A percentile compares a stretch with the other conserved stretches of the same genome.
Evolutionary conservation across 2,797 vertebrate species (phyloP).

Genomic region (Gastrophryne carolinensis): DNA sequence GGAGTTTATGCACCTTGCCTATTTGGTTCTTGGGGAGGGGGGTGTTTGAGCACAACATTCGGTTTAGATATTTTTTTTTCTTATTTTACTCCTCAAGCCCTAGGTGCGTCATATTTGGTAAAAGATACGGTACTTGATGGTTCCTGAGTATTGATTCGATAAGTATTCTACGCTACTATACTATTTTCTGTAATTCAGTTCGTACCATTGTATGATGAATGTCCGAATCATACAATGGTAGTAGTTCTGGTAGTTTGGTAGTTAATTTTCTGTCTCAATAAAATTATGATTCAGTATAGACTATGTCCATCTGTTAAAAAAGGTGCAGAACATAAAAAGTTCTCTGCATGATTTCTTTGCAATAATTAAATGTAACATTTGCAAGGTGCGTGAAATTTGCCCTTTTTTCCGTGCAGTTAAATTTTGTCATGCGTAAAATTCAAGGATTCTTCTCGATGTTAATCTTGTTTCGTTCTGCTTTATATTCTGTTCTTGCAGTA

Average conservation of each 20-base stretch:
- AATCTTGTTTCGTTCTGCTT: constrained; percentile 62
- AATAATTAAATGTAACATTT: constrained; percentile 72
- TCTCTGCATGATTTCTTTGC: constrained; percentile 68
- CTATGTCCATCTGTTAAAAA: constrained; percentile 58
- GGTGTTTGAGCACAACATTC: no score
- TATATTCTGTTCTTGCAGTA: constrained; percentile 54
- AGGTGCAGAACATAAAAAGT: constrained; percentile 61
- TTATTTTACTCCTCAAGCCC: no score
- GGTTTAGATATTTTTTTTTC: no score
- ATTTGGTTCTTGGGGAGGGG: no score
- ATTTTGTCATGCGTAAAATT: constrained; percentile 63
- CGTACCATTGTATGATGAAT: background rate
- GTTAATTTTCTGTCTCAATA: background rate
- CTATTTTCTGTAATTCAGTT: background rate
- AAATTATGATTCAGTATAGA: background rate
- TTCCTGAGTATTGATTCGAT: no score
- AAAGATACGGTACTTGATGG: no score
- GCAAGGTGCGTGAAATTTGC: constrained; percentile 68
- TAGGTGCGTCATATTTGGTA: no score
- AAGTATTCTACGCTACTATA: no score
- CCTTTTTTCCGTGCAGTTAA: constrained; percentile 65
- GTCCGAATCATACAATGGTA: no score
- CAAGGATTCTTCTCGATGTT: constrained; percentile 61
- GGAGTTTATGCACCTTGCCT: no score
- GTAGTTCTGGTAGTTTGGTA: no score